Evolutionary conservation across 2,113 vertebrate genomes (phyloP), one percentile per base, ranked within the genome.

Genomic region (Chrysochloris asiatica): DNA sequence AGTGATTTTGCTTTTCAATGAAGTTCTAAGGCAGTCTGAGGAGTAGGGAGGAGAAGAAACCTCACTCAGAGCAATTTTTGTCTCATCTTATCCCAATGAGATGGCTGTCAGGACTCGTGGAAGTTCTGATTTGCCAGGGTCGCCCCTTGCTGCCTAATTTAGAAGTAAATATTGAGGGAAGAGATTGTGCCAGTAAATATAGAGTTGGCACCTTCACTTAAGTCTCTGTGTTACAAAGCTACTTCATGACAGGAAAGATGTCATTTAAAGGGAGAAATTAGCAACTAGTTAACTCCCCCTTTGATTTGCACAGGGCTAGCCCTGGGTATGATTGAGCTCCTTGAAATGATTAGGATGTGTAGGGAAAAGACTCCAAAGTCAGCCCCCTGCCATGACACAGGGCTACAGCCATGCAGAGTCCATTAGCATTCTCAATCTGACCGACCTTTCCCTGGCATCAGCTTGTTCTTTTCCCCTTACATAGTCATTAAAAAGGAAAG

Each of bases 261-360:
- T 56, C 86, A 95, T 92, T 94, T 83, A 92, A 95, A 92, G 50
- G 30, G 54, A 83, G 71, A 96, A 77, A 94, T 36, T 95, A 92
- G 83, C 85, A 96, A 88, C 95, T 95, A 95, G 50, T 94, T 85
- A 88, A 36, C 63, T 76, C 72, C 82, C 63, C 8, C 63, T 91
- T 72, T 88, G 73, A 94, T 91, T 88, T 89, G 33, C 85, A 82
- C 6, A 43, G 36, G 54, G 19, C 85, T 75, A 94, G 33, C 43
- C n/a, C n/a, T 61, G 30, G 67, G 13, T 83, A 78, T 91, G 95
- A 94, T 92, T 71, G 79, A 95, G 56, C 22, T 90, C 47, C 88
- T 93, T 88, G 75, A 95, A 94, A 94, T 93, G 86, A 96, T 95
- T 71, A 65, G 4, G 54, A 59, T 8, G 52, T 47, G 28, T 30